A percentile compares a stretch with the other conserved stretches of the same genome.
Conservation (phyloP, 2,888 invertebrate genomes). For the Agriopis leucophaearia region DNA sequence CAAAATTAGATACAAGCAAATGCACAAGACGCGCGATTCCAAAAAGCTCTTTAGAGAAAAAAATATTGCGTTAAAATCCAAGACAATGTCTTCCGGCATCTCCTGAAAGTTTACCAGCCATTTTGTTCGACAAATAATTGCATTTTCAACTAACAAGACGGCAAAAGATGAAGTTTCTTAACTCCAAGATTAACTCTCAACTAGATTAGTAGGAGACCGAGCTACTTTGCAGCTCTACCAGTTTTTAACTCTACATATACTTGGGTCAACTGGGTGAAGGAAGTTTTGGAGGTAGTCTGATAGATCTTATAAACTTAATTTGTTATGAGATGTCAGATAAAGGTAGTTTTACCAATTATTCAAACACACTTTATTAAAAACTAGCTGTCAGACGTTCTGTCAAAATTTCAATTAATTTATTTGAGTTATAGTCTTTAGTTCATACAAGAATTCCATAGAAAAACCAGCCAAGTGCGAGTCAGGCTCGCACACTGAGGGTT, state of each 20-base stretch:
- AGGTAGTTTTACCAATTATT: too few relatives aligned
- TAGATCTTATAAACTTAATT: not conserved
- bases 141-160: conserved; percentile 26
- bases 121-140: conserved; percentile 27
- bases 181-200: conserved; percentile 28
- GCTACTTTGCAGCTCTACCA: conserved; percentile 5
- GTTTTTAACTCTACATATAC: conserved; percentile 21
- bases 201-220: conserved; percentile 22
- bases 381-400: too few relatives aligned
- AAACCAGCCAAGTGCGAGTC: too few relatives aligned
- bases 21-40: too few relatives aligned
- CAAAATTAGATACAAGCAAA: too few relatives aligned
- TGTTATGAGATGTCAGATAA: not conserved
- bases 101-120: conserved; percentile 4
- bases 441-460: too few relatives aligned
- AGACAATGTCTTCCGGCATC: not conserved
- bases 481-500: too few relatives aligned
- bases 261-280: not conserved
- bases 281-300: not conserved
- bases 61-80: not conserved
- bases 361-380: too few relatives aligned
- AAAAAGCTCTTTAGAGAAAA: not conserved
- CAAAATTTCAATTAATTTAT: too few relatives aligned
- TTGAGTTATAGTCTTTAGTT: too few relatives aligned
- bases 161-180: conserved; percentile 21